Evolutionary conservation across 2,797 vertebrate species (phyloP).

Genomic region (Scomberomorus guttatus): DNA sequence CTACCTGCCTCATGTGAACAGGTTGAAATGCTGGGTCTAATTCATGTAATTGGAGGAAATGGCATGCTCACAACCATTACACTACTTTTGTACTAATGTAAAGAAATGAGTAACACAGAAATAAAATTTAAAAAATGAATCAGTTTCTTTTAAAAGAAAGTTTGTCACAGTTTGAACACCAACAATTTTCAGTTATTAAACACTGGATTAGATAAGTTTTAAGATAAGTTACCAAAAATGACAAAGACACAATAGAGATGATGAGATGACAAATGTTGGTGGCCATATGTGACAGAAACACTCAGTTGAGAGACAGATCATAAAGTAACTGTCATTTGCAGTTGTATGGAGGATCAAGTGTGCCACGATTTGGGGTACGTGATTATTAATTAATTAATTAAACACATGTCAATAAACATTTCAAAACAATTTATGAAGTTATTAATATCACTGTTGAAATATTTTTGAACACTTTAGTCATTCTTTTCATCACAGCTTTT

Average conservation of each 20-base stretch:
- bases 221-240: not conserved
- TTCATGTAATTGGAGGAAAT: not conserved
- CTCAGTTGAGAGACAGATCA: not conserved
- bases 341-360: not conserved
- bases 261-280: not conserved
- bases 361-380: not conserved
- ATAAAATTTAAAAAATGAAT: not conserved
- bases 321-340: not conserved
- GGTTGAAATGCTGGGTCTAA: not conserved
- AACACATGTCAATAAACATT: not conserved
- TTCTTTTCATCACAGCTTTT: not conserved
- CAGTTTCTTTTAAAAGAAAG: too few relatives aligned
- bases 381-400: too few relatives aligned
- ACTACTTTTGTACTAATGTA: not conserved
- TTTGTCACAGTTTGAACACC: too few relatives aligned
- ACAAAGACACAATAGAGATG: not conserved
- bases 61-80: not conserved
- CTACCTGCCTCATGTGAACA: not conserved
- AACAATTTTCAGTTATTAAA: not conserved
- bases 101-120: not conserved
- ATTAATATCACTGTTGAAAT: not conserved
- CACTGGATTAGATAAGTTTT: not conserved
- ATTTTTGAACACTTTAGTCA: not conserved
- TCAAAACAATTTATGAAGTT: not conserved
- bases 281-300: not conserved